Conservation (phyloP, 1,140 invertebrate species). For the Zaprionus camerounensis region DNA sequence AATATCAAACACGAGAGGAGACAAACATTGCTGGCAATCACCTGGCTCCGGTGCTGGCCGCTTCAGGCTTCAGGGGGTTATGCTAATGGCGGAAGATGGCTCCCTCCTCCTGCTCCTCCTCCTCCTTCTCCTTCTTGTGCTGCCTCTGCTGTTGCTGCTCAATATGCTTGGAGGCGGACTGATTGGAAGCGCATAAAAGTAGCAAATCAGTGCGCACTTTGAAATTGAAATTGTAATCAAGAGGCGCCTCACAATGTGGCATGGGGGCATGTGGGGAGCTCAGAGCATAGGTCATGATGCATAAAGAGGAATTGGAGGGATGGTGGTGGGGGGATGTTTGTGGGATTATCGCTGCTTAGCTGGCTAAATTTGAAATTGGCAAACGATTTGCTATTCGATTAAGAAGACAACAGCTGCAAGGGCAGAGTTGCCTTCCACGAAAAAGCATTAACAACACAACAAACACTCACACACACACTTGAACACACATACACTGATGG, state of each 20-base stretch:
- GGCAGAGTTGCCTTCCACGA: constrained; percentile 16
- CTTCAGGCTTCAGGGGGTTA: constrained; percentile 48
- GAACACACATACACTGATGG: constrained; percentile 6
- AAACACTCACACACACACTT: constrained; percentile 9
- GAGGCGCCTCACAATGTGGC: constrained; percentile 42
- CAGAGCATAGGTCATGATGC: constrained; percentile 8
- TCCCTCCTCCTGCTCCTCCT: neutral
- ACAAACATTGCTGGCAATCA: constrained; percentile 72
- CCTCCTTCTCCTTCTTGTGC: neutral
- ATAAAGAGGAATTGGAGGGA: neutral
- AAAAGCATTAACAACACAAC: constrained; percentile 40
- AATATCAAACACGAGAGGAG: constrained; percentile 31
- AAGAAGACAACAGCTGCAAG: constrained; percentile 60
- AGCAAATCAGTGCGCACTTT: constrained; percentile 77
- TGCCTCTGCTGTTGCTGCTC: neutral
- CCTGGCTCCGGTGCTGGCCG: constrained; percentile 46
- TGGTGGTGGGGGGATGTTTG: neutral
- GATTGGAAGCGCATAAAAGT: constrained; percentile 79
- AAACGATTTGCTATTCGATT: constrained; percentile 80
- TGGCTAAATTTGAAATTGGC: constrained; percentile 77
- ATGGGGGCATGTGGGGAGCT: constrained; percentile 10
- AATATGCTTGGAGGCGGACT: constrained; percentile 53
- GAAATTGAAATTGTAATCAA: constrained; percentile 82
- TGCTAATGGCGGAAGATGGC: constrained; percentile 73
- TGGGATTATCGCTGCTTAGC: constrained; percentile 59